Evolutionary conservation across 2,888 invertebrate genomes (phyloP).

Genomic region (Oscheius sp.): DNA sequence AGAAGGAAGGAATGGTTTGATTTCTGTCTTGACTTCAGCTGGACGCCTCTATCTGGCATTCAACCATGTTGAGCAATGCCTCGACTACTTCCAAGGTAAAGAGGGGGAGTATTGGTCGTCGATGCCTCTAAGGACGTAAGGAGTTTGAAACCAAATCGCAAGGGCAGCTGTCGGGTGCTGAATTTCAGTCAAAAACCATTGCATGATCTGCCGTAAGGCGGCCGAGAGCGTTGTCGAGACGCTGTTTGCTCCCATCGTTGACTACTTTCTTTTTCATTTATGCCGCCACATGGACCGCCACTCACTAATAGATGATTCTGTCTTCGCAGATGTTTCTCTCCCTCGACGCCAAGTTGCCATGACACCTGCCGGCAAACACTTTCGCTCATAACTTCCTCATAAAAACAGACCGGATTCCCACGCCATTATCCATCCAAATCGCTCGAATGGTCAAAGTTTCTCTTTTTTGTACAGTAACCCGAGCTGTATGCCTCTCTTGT

Average conservation of each 20-base stretch:
- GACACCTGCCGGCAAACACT: constrained; percentile 12
- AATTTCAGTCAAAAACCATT: constrained; percentile 1
- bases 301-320: background rate
- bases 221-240: background rate
- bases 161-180: constrained; percentile 9
- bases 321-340: constrained; percentile 12
- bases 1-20: background rate
- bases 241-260: constrained; percentile 4
- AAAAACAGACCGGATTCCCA: background rate
- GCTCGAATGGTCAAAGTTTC: background rate
- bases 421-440: background rate
- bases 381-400: background rate
- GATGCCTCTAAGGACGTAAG: background rate
- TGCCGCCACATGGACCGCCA: background rate
- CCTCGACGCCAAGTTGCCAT: constrained; percentile 9
- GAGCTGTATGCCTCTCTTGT: too few species aligned
- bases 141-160: background rate
- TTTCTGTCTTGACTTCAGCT: background rate
- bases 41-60: background rate
- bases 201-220: background rate
- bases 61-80: constrained; percentile 6
- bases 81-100: constrained; percentile 1
- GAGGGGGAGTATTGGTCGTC: background rate
- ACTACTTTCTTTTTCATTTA: background rate
- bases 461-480: too few species aligned